Evolutionary conservation across 1,140 invertebrate genomes (phyloP).

Genomic region (Trichonephila clavata): DNA sequence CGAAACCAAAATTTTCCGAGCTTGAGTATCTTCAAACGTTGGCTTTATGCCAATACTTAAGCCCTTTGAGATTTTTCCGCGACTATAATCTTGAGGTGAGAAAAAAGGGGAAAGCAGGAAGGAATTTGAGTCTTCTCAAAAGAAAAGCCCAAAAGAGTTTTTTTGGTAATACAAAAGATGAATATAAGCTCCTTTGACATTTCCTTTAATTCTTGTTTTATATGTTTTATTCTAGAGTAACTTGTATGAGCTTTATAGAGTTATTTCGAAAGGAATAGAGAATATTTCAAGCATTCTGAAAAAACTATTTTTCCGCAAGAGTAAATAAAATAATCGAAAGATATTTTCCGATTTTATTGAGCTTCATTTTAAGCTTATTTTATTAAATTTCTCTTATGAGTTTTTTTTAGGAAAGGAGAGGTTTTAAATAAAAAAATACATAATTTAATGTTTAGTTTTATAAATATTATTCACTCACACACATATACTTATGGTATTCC

Average conservation of each 20-base stretch:
- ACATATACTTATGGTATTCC: too few relatives aligned
- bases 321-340: too few relatives aligned
- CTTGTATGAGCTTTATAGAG: background rate
- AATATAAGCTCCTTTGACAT: background rate
- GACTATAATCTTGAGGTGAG: background rate
- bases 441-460: too few relatives aligned
- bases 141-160: background rate
- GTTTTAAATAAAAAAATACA: too few relatives aligned
- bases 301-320: too few relatives aligned
- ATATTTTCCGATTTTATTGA: too few relatives aligned
- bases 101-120: background rate
- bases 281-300: background rate
- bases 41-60: background rate
- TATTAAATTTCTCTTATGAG: too few relatives aligned
- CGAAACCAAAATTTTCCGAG: background rate
- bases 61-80: background rate
- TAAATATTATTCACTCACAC: too few relatives aligned
- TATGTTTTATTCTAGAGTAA: background rate
- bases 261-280: background rate
- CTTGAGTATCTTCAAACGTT: background rate
- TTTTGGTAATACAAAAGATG: background rate
- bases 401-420: too few relatives aligned
- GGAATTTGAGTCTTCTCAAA: background rate
- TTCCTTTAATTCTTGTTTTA: background rate
- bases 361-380: too few relatives aligned